Conservation (phyloP, 2,888 invertebrate genomes). For the Plagodis dolabraria region DNA sequence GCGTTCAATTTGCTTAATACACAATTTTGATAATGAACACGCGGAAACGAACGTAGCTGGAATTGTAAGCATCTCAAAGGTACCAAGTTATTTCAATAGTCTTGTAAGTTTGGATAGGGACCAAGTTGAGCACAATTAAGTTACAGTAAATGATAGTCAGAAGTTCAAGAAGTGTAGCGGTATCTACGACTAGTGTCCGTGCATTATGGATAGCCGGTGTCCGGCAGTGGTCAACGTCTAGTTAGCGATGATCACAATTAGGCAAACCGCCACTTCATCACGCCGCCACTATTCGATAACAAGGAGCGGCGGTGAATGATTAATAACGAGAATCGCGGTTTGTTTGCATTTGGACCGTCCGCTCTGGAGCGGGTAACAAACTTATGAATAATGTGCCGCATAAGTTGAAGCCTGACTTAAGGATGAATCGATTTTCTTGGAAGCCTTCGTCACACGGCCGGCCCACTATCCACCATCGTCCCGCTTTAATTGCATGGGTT, state of each 20-base stretch:
- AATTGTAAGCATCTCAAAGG: background rate
- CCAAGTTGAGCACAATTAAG: slow-evolving; percentile 14
- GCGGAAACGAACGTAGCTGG: slow-evolving; percentile 3
- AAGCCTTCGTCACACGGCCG: slow-evolving; percentile 49
- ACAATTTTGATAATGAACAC: slow-evolving; percentile 37
- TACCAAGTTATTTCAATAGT: slow-evolving; percentile 4
- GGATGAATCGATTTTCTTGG: slow-evolving; percentile 68
- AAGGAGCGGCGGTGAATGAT: slow-evolving; percentile 72
- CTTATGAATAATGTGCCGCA: slow-evolving; percentile 78
- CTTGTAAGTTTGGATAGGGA: slow-evolving; percentile 2
- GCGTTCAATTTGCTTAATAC: slow-evolving; percentile 36
- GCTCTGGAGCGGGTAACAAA: slow-evolving; percentile 62
- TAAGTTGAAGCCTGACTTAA: slow-evolving; percentile 59
- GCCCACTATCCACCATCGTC: slow-evolving; percentile 45
- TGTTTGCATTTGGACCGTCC: slow-evolving; percentile 75
- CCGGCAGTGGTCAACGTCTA: slow-evolving; percentile 61
- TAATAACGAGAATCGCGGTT: slow-evolving; percentile 72
- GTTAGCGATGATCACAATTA: slow-evolving; percentile 75
- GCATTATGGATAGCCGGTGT: slow-evolving; percentile 62
- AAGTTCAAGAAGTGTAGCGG: slow-evolving; percentile 1
- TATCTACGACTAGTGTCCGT: slow-evolving; percentile 26
- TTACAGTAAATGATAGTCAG: slow-evolving; percentile 26
- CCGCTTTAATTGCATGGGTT: slow-evolving; percentile 72
- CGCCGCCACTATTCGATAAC: slow-evolving; percentile 72
- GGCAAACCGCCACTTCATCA: slow-evolving; percentile 74